These are phyloP conservation scores for Larimichthys polyactis DNA, from an alignment of 2,113 vertebrate species.

Conservation along the genomic window DNA sequence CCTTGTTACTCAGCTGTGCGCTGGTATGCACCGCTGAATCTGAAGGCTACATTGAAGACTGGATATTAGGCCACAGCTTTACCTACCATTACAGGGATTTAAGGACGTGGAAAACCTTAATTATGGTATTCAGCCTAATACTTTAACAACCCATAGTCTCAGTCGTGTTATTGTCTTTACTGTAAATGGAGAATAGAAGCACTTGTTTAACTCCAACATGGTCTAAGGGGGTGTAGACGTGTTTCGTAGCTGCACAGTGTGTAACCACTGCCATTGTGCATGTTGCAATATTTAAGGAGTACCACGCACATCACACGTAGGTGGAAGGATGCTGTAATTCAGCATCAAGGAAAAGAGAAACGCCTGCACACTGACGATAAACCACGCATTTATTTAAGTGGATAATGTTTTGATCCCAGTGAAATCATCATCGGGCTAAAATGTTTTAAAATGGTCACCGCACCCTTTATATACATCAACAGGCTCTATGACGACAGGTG, in stretches of 20 bases:
- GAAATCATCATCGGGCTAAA: background rate
- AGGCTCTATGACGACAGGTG: background rate
- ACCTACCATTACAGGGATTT: conserved; percentile 73
- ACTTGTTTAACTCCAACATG: conserved; percentile 50
- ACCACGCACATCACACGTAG: background rate
- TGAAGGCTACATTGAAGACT: conserved; percentile 49
- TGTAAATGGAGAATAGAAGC: conserved; percentile 57
- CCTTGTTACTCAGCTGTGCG: conserved; percentile 48
- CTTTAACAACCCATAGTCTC: conserved; percentile 61
- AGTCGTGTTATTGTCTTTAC: conserved; percentile 55
- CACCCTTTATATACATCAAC: background rate
- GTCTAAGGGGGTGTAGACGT: conserved; percentile 18
- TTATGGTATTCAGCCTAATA: conserved; percentile 71
- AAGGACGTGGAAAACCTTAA: conserved; percentile 69
- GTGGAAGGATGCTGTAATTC: conserved; percentile 3
- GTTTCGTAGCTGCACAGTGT: conserved; percentile 22
- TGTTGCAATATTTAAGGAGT: conserved; percentile 32
- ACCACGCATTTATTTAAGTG: conserved; percentile 3
- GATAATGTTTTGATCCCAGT: background rate
- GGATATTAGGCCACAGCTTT: conserved; percentile 59
- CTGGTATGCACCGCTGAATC: conserved; percentile 46
- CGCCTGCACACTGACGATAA: background rate
- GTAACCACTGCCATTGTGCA: conserved; percentile 34
- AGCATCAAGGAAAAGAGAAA: background rate
- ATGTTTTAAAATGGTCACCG: conserved; percentile 1